phyloP scores from a whole-genome alignment of 2,888 invertebrate species.

The Caenorhabditis becei region DNA sequence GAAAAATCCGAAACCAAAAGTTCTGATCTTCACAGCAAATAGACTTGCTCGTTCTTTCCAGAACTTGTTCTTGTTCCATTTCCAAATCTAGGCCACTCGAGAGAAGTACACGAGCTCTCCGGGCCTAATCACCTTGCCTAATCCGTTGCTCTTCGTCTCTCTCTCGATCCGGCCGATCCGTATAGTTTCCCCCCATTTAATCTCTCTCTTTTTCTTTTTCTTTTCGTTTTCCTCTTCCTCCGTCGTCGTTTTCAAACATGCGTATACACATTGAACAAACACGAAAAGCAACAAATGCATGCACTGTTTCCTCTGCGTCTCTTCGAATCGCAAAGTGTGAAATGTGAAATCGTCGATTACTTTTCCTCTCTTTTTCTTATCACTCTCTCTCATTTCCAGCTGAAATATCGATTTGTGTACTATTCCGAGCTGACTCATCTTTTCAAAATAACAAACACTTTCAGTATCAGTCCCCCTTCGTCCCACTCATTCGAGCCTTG shows the following conservation, averaged over 20 bases:
- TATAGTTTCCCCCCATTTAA: slow-evolving; percentile 1
- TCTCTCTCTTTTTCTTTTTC: slow-evolving; percentile 10
- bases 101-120: no score
- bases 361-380: slow-evolving; percentile 20
- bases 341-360: slow-evolving; percentile 10
- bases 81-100: no score
- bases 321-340: slow-evolving; percentile 33
- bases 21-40: no score
- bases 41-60: no score
- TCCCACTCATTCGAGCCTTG: neutral
- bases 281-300: slow-evolving; percentile 9
- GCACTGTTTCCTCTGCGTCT: slow-evolving; percentile 10
- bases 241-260: slow-evolving; percentile 37
- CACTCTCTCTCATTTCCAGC: slow-evolving; percentile 6
- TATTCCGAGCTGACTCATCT: neutral
- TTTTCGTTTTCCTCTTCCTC: slow-evolving; percentile 24
- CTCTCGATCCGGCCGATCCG: neutral
- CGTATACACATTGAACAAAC: slow-evolving; percentile 51
- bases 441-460: no score
- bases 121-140: no score
- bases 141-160: neutral
- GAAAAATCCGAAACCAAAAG: no score
- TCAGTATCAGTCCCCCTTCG: no score
- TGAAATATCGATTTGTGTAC: neutral
- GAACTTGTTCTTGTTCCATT: no score